Evolutionary conservation across 2,888 invertebrate genomes (phyloP), one percentile per base, ranked within the genome.

Genomic region (Punctoribates punctum): DNA sequence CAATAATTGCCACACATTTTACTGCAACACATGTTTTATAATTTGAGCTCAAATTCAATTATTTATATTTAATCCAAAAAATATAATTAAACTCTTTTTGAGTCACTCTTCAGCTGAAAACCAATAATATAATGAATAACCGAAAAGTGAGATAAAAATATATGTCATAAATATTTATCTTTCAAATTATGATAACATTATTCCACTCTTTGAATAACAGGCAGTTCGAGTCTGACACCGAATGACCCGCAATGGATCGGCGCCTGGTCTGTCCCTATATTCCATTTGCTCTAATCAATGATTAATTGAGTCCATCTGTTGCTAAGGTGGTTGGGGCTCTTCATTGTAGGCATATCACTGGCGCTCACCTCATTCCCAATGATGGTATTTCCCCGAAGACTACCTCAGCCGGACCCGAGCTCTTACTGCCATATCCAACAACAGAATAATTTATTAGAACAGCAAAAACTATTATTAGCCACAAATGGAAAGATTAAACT

Each of bases 161-260:
- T 34, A 34, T 34, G 34, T 34, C 15, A 27, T 27, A 20, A 29
- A 60, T 60, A 60, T 27, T 60, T 60, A 60, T 60, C 8, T 8
- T 60, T 60, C 4, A 34, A 54, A 25, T 74, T 20, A n/a, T 38
- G 15, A 51, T 51, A 15, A 75, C 8, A 42, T 54, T 17, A 73
- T 51, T 73, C 20, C 42, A 57, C 74, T 9, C 65, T 73, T 60
- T 48, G 23, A 27, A 29, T 76, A 34, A n/a, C 77, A 77, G 80
- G 79, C 65, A 67, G 60, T 23, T 77, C 79, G 15, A 78, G 77
- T 29, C 74, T 80, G 46, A 78, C 78, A 15, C 80, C 79, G 13
- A 88, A 88, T 57, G 93, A 94, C 85, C 92, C 93, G 5, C 87
- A 91, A 84, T 96, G 95, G 94, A 91, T 96, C 72, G 96, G 96